A percentile compares a stretch with the other conserved stretches of the same genome.
phyloP scores from a whole-genome alignment of 1,140 invertebrate species.

The Spodoptera frugiperda region DNA sequence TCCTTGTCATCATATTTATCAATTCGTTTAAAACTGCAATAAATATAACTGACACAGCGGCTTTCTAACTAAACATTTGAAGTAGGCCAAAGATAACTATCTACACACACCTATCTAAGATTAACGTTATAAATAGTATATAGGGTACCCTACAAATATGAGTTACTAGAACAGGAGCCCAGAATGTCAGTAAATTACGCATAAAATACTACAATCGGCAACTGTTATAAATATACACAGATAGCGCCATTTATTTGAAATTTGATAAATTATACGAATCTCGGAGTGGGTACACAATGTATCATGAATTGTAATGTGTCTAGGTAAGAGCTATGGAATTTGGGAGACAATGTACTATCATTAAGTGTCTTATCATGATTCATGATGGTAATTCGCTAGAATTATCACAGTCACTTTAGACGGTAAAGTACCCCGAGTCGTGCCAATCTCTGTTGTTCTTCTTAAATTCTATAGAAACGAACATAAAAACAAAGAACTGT shows the following conservation, averaged over 20 bases:
- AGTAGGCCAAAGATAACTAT: neutral
- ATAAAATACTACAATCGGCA: constrained; percentile 5
- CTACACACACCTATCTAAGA: constrained; percentile 9
- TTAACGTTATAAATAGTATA: constrained; percentile 2
- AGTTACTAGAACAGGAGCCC: neutral
- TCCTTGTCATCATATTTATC: constrained; percentile 6
- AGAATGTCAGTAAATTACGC: constrained; percentile 2
- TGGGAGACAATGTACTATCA: constrained; percentile 37
- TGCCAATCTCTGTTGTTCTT: constrained; percentile 7
- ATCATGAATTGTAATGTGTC: constrained; percentile 13
- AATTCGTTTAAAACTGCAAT: constrained; percentile 3
- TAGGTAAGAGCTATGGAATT: constrained; percentile 21
- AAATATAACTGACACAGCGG: neutral
- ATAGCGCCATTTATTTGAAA: neutral
- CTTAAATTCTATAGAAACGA: constrained; percentile 1
- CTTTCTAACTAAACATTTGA: constrained; percentile 1
- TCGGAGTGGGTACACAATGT: constrained; percentile 2
- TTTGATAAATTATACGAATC: neutral
- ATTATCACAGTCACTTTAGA: constrained; percentile 15
- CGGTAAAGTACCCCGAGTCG: neutral
- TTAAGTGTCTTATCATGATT: constrained; percentile 44
- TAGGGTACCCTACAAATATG: constrained; percentile 15
- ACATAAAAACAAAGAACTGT: neutral
- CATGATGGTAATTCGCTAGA: constrained; percentile 33
- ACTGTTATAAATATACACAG: neutral